Base-by-base conservation (phyloP, 1,140 invertebrate genomes). In the Zeugodacus cucurbitae region DNA sequence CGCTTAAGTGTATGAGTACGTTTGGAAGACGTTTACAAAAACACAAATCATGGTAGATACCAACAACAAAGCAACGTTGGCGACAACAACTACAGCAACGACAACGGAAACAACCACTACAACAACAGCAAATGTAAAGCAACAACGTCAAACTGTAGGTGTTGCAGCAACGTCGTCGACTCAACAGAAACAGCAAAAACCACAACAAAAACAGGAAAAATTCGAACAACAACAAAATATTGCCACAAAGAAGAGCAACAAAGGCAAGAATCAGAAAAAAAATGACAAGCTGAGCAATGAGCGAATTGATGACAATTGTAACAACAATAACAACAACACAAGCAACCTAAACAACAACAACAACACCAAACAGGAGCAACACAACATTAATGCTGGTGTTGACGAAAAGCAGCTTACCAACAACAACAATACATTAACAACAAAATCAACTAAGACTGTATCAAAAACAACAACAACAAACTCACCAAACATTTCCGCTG, bases 121-220 rank as follows among this genome's bases (percentile, higher is more conserved):
- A 48, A 67, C 87, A 85, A 59, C 87, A 88, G 32, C 58, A 44
- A 54, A 89, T 41, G 22, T 41, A 86, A 88, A 85, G 37, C 87
- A 88, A 64, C n/a, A 88, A 88, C 88, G 41, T 22, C 86, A 64
- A 87, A 87, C 34, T 5, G 85, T 58, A 22, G 85, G 41, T 62
- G 37, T n/a, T 67, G 74, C 26, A 10, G n/a, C n/a, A 17, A 11
- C 74, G 74, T 62, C 64, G 29, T 78, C 32, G 87, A 6, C 22
- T 7, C 74, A 82, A 17, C 74, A 82, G n/a, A 54, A 82, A 82
- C 37, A 82, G 26, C 74, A 82, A 82, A 10, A 82, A 4, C 74
- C 89, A 57, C 86, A 89, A 88, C 62, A 89, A 78, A 74, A 85
- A 87, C 87, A 64, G 32, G 32, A 62, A 87, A n/a, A 29, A 57